Conservation (phyloP, 2,888 invertebrate genomes). For the Drosophila monieri region DNA sequence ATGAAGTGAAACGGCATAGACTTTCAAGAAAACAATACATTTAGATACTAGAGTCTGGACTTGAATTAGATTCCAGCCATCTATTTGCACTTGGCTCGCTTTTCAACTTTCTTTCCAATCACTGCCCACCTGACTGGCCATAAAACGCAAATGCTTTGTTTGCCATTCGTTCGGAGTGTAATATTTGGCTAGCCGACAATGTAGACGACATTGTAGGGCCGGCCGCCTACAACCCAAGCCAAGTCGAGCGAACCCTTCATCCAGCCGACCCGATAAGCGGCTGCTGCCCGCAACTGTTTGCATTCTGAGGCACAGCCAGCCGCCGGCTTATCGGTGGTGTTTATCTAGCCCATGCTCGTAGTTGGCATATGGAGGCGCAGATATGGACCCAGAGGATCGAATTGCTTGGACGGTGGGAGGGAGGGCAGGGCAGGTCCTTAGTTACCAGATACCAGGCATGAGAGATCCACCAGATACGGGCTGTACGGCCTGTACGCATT, state of each 20-base stretch:
- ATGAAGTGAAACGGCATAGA: no score
- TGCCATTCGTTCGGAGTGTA: background rate
- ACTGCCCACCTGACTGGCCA: background rate
- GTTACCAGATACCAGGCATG: background rate
- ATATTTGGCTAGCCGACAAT: constrained; percentile 16
- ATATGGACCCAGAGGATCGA: constrained; percentile 12
- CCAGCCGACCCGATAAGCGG: constrained; percentile 44
- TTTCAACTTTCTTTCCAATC: background rate
- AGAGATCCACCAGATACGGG: background rate
- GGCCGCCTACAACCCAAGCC: background rate
- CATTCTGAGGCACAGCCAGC: constrained; percentile 27
- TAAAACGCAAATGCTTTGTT: background rate
- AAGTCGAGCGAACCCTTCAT: background rate
- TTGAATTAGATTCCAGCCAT: background rate
- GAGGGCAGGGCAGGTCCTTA: background rate
- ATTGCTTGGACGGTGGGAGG: background rate
- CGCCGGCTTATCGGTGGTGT: constrained; percentile 27
- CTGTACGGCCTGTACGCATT: background rate
- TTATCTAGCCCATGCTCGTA: constrained; percentile 31
- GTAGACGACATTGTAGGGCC: background rate
- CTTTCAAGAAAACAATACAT: no score
- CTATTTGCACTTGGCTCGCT: background rate
- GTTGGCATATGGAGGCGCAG: constrained; percentile 20
- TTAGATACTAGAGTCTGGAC: background rate
- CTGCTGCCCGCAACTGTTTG: constrained; percentile 22